Conservation (phyloP, 2,888 invertebrate species). For the Trachelus stipa region DNA sequence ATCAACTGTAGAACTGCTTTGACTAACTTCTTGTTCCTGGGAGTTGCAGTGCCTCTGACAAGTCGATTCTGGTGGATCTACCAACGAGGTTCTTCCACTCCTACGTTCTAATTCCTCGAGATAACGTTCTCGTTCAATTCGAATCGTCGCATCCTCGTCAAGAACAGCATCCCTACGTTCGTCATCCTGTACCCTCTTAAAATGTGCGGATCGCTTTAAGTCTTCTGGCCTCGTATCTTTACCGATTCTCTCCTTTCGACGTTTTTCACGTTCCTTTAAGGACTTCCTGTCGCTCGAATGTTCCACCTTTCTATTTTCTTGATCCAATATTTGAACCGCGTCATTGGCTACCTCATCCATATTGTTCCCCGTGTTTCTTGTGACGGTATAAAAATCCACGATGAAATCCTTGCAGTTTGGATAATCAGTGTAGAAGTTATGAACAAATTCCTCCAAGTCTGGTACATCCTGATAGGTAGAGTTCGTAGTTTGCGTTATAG, state of each 20-base stretch:
- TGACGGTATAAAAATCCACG: slow-evolving; percentile 65
- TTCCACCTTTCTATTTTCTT: slow-evolving; percentile 32
- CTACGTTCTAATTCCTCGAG: slow-evolving; percentile 18
- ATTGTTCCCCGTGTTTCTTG: slow-evolving; percentile 59
- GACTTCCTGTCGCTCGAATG: slow-evolving; percentile 13
- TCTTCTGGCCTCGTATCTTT: slow-evolving; percentile 28
- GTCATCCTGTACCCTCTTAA: not conserved
- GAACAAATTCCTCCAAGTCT: slow-evolving; percentile 77
- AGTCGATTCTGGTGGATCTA: not conserved
- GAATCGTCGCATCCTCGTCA: slow-evolving; percentile 29
- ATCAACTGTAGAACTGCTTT: not conserved
- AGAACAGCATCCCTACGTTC: slow-evolving; percentile 24
- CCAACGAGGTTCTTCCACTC: not conserved
- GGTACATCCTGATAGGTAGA: slow-evolving; percentile 57
- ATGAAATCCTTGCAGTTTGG: slow-evolving; percentile 76
- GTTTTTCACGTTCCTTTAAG: slow-evolving; percentile 5
- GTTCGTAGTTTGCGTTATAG: slow-evolving; percentile 39
- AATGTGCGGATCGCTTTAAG: slow-evolving; percentile 25
- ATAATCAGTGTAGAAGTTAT: slow-evolving; percentile 78
- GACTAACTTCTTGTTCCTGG: not conserved
- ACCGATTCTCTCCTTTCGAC: slow-evolving; percentile 12
- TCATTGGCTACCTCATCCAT: slow-evolving; percentile 64
- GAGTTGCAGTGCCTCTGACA: not conserved
- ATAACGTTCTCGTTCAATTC: slow-evolving; percentile 29
- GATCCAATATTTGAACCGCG: slow-evolving; percentile 53